A percentile compares a stretch with the other conserved stretches of the same genome.
phyloP scores from a whole-genome alignment of 2,797 vertebrate genomes.

The Falco concolor region DNA sequence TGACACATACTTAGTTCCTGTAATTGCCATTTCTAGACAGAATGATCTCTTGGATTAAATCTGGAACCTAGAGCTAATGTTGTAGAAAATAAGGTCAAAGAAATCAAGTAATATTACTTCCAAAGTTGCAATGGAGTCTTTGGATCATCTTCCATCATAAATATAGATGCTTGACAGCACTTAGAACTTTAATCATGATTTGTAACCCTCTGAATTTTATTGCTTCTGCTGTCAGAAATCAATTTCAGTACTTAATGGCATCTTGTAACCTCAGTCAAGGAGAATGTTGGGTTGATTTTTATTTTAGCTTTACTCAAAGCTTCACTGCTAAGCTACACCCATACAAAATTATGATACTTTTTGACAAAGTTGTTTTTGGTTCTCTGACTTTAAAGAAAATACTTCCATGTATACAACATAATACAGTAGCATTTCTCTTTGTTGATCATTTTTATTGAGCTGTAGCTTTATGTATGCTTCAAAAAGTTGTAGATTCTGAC shows the following conservation, averaged over 20 bases:
- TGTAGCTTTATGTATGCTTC: background rate
- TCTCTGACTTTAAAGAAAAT: background rate
- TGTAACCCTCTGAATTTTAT: background rate
- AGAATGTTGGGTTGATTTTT: background rate
- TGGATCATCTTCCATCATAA: background rate
- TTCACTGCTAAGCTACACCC: background rate
- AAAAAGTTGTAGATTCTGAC: background rate
- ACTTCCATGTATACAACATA: background rate
- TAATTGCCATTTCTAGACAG: background rate
- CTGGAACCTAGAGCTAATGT: background rate
- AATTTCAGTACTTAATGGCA: background rate
- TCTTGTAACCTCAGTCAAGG: background rate
- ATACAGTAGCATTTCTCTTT: background rate
- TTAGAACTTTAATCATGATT: background rate
- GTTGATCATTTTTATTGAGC: background rate
- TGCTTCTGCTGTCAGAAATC: background rate
- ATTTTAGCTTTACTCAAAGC: background rate
- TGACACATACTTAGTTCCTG: background rate
- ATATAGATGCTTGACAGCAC: background rate
- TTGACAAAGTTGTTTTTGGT: background rate
- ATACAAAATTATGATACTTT: background rate
- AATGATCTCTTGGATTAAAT: background rate
- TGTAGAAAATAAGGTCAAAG: conserved; percentile 21
- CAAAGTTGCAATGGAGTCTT: background rate
- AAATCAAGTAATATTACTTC: background rate